These are phyloP conservation scores for Drosophila pruinosa DNA, from an alignment of 1,140 invertebrate species.

Conservation along the genomic window DNA sequence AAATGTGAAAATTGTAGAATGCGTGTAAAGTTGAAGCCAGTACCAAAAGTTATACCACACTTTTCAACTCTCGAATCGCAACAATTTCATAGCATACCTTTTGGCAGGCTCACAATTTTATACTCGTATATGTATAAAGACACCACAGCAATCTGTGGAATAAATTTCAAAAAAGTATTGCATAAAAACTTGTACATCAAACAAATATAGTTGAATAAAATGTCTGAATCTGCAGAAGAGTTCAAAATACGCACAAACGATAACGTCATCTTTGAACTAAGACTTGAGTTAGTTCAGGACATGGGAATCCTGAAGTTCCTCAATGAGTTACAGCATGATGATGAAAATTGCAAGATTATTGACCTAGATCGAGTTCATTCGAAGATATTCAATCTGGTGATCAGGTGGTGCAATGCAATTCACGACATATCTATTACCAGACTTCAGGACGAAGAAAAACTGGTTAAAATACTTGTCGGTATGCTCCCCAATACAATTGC, in stretches of 20 bases:
- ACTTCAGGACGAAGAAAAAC: no score
- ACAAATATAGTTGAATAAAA: neutral
- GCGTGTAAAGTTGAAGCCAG: slow-evolving; percentile 2
- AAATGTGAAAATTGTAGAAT: neutral
- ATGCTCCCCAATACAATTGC: no score
- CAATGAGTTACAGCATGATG: no score
- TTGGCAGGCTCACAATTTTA: neutral
- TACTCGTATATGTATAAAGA: neutral
- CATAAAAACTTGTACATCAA: no score
- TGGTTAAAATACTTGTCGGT: no score
- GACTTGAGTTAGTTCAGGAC: neutral
- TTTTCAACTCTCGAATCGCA: neutral
- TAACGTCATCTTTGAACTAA: slow-evolving; percentile 5
- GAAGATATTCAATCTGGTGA: slow-evolving; percentile 9
- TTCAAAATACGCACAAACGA: slow-evolving; percentile 37
- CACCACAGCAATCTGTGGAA: neutral
- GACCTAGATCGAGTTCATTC: slow-evolving; percentile 17
- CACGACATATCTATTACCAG: no score
- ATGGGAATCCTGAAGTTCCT: slow-evolving; percentile 29
- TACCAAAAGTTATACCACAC: neutral
- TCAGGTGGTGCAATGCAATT: slow-evolving; percentile 42
- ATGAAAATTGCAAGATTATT: slow-evolving; percentile 18
- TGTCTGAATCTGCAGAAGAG: neutral
- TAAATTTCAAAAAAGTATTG: neutral
- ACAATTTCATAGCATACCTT: slow-evolving; percentile 17